Evolutionary conservation across 2,113 vertebrate genomes (phyloP).

Genomic region (Riparia riparia): DNA sequence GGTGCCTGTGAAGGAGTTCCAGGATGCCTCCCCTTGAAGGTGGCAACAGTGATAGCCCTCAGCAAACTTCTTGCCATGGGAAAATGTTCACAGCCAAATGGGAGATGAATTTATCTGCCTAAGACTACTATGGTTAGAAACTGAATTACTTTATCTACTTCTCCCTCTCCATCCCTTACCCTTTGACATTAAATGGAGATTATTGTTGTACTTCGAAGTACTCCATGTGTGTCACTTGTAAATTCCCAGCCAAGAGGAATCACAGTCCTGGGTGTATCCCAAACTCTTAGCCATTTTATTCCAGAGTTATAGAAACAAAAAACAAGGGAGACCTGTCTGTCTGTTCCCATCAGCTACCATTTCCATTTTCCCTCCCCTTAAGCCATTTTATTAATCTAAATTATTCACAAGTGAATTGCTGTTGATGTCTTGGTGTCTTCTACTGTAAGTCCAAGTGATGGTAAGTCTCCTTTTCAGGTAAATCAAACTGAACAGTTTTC

Average conservation of each 20-base stretch:
- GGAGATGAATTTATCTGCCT: not conserved
- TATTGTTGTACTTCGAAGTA: not conserved
- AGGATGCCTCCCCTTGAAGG: not conserved
- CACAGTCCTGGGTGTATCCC: not conserved
- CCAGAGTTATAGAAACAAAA: not conserved
- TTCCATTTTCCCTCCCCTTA: not conserved
- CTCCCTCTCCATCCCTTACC: not conserved
- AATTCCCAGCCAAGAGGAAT: not conserved
- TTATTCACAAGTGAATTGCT: not conserved
- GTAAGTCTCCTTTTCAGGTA: not conserved
- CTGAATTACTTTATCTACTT: not conserved
- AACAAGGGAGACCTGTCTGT: not conserved
- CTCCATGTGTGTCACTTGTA: rapidly evolving
- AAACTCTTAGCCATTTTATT: not conserved
- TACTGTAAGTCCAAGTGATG: not conserved
- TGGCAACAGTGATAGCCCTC: not conserved
- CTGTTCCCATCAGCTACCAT: not conserved
- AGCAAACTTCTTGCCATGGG: not conserved
- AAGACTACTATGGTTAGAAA: not conserved
- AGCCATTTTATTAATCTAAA: not conserved
- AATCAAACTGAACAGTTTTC: not conserved
- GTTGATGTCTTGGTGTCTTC: not conserved
- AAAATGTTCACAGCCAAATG: not conserved
- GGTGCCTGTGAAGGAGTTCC: not conserved
- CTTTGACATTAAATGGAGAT: not conserved